phyloP scores from a whole-genome alignment of 2,797 vertebrate species.

The Numenius phaeopus region DNA sequence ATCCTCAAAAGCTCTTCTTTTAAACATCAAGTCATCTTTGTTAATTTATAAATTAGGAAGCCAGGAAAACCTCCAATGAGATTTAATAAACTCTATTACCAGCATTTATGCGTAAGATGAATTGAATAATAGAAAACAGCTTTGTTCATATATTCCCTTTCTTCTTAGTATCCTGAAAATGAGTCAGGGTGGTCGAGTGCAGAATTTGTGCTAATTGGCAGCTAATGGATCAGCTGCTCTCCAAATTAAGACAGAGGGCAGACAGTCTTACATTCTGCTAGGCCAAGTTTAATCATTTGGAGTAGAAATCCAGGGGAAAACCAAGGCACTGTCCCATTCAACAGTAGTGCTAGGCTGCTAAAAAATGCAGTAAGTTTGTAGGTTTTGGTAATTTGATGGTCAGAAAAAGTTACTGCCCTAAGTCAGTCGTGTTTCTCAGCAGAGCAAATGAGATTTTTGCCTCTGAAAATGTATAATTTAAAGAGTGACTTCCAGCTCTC shows the following conservation, averaged over 20 bases:
- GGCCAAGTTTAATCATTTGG: background rate
- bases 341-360: accelerated
- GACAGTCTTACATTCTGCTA: background rate
- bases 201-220: background rate
- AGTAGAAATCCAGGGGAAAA: background rate
- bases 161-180: background rate
- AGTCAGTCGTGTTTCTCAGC: background rate
- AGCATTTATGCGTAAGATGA: background rate
- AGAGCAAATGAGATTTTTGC: background rate
- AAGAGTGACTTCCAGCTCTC: background rate
- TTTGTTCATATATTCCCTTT: background rate
- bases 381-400: background rate
- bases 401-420: background rate
- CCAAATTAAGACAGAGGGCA: background rate
- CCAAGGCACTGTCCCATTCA: accelerated
- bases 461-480: background rate
- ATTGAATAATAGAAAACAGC: background rate
- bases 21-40: background rate
- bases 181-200: background rate
- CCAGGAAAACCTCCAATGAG: background rate
- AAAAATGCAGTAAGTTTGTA: background rate
- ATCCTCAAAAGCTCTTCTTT: background rate
- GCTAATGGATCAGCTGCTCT: background rate
- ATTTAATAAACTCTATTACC: background rate
- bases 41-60: background rate